These are phyloP conservation scores for Siphamia tubifer DNA, from an alignment of 2,113 vertebrate genomes.

Conservation along the genomic window DNA sequence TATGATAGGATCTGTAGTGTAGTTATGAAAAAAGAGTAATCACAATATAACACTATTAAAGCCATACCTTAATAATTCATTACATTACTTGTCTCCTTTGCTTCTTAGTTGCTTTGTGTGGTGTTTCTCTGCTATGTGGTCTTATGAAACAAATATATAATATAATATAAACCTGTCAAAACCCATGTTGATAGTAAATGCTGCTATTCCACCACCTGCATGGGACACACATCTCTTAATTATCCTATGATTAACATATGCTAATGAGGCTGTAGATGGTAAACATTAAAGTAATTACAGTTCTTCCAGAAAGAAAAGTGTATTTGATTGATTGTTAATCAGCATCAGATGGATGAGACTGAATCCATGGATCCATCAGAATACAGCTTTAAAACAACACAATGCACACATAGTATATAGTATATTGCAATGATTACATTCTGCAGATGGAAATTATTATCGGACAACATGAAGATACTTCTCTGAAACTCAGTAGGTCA, in stretches of 20 bases:
- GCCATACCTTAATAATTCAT: no score
- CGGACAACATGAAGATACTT: conserved; percentile 19
- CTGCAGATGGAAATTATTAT: conserved; percentile 3
- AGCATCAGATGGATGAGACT: neutral
- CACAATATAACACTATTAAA: no score
- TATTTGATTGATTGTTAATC: conserved; percentile 45
- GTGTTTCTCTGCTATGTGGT: neutral
- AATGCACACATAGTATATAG: no score
- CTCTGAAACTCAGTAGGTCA: conserved; percentile 25
- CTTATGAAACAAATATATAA: neutral
- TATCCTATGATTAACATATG: conserved; percentile 51
- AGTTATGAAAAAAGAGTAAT: no score
- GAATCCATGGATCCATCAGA: neutral
- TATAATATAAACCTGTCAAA: neutral
- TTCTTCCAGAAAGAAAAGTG: conserved; percentile 17
- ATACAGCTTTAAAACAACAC: conserved; percentile 7
- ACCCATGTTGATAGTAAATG: neutral
- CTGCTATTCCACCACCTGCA: neutral
- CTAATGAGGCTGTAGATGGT: conserved; percentile 41
- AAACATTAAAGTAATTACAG: conserved; percentile 48
- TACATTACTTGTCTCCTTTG: neutral
- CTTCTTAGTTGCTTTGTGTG: neutral
- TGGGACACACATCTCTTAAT: neutral
- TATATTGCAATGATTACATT: conserved; percentile 2
- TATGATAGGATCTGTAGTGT: neutral